These are phyloP conservation scores for Alviniconcha strummeri DNA, from an alignment of 2,888 invertebrate genomes.

Conservation along the genomic window DNA sequence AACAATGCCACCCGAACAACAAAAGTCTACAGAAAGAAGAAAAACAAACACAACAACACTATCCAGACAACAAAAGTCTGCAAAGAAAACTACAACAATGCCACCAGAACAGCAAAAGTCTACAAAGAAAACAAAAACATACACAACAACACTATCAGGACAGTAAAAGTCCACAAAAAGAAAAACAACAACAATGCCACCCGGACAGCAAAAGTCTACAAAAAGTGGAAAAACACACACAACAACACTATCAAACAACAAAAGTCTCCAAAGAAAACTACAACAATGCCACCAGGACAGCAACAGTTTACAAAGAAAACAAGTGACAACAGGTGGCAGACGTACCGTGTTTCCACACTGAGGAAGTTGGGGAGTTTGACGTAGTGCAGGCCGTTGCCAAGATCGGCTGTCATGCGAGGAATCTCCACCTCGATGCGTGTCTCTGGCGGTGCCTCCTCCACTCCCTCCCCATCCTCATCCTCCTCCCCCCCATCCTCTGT, in stretches of 20 bases:
- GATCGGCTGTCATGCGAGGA: conserved; percentile 93
- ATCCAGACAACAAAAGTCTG: too few relatives aligned
- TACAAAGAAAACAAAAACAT: not conserved
- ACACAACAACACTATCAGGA: too few relatives aligned
- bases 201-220: not conserved
- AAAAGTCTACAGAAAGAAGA: too few relatives aligned
- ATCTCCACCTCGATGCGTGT: conserved; percentile 97
- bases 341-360: conserved; percentile 89
- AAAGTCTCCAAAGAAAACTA: not conserved
- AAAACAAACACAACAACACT: too few relatives aligned
- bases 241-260: too few relatives aligned
- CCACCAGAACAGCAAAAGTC: too few relatives aligned
- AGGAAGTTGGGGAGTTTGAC: conserved; percentile 98
- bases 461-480: conserved; percentile 83
- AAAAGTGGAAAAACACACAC: too few relatives aligned
- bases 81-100: too few relatives aligned
- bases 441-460: conserved; percentile 85
- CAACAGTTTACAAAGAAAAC: too few relatives aligned
- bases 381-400: conserved; percentile 87
- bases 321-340: not conserved
- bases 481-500: conserved; percentile 63
- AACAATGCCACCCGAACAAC: too few relatives aligned
- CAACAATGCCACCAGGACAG: too few relatives aligned
- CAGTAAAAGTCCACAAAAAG: too few relatives aligned
- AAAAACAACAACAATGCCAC: not conserved